phyloP scores from a whole-genome alignment of 2,797 vertebrate species.

The Schizopygopsis malacanthus region DNA sequence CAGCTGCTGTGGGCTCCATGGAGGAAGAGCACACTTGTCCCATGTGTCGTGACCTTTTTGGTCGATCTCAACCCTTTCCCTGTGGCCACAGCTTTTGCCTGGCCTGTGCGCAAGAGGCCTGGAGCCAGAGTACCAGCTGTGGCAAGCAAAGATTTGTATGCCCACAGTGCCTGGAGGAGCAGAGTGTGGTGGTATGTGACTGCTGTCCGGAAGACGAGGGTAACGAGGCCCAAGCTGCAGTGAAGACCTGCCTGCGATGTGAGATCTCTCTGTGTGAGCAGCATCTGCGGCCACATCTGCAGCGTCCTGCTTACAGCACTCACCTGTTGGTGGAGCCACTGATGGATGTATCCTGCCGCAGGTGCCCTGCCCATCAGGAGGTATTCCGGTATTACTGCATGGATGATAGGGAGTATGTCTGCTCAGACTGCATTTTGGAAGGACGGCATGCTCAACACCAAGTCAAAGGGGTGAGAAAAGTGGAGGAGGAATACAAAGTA shows the following conservation, averaged over 20 bases:
- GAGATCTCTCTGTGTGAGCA: conserved; percentile 76
- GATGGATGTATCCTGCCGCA: conserved; percentile 69
- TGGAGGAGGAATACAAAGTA: conserved; percentile 80
- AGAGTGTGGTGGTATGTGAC: conserved; percentile 70
- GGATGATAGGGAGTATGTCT: conserved; percentile 74
- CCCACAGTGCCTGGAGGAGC: conserved; percentile 76
- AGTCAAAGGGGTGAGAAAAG: conserved; percentile 73
- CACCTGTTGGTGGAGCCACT: conserved; percentile 78
- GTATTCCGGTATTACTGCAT: conserved; percentile 76
- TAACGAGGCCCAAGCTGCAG: conserved; percentile 54
- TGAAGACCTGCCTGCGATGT: conserved; percentile 77
- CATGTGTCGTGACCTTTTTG: conserved; percentile 74
- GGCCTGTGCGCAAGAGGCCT: conserved; percentile 71
- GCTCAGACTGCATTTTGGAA: conserved; percentile 74
- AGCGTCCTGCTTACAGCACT: conserved; percentile 70
- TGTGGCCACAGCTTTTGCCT: conserved; percentile 79
- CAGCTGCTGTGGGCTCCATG: conserved; percentile 63
- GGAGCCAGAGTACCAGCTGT: conserved; percentile 52
- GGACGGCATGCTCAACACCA: conserved; percentile 72
- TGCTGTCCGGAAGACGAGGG: conserved; percentile 67
- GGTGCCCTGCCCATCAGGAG: conserved; percentile 71
- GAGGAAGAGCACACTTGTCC: conserved; percentile 76
- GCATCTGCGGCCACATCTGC: conserved; percentile 77
- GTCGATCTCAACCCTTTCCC: conserved; percentile 69
- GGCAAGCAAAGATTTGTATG: conserved; percentile 68